Evolutionary conservation across 2,888 invertebrate genomes (phyloP), one percentile per base, ranked within the genome.

Genomic region (Leucozona laternaria): DNA sequence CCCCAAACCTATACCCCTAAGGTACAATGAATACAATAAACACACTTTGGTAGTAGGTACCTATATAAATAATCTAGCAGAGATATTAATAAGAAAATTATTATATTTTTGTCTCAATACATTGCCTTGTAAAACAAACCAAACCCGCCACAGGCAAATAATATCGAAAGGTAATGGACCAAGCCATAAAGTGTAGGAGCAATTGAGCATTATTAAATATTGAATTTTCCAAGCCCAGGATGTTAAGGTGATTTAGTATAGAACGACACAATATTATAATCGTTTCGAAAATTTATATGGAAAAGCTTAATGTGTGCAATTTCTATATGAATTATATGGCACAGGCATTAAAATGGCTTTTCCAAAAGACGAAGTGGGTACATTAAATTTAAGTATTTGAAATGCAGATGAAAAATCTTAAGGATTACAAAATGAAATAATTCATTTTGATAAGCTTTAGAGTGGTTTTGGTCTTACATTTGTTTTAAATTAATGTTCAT

Each of bases 261-360:
- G 20, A 20, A 48, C 13, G 66, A 66, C 20, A 66, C 31, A 22
- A 60, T 37, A 31, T 64, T 8, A 45, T 45, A 48, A 66, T 48
- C 48, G 66, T 48, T 66, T 66, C 34, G 20, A 45, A 48, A 66
- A 66, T 66, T 66, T 48, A 66, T 66, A 66, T n/a, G n/a, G 66
- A 6, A 48, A 31, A 20, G 31, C 31, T 66, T 66, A 48, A 48
- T 66, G 48, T 66, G 45, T 20, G 13, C 48, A 31, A 66, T 66
- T 66, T 34, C 48, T 31, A 6, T 28, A 48, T 60, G 40, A 66
- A 31, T 48, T 34, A 48, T 48, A 48, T 48, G 20, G 15, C 11
- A 17, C 2, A 17, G 45, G 31, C 25, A 64, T 43, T 31, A 28
- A 64, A 28, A 45, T 45, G 25, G 45, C 11, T 45, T 62, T 25